phyloP scores from a whole-genome alignment of 64 coral and sea anemone genomes.

The Dendronephthya gigantea region DNA sequence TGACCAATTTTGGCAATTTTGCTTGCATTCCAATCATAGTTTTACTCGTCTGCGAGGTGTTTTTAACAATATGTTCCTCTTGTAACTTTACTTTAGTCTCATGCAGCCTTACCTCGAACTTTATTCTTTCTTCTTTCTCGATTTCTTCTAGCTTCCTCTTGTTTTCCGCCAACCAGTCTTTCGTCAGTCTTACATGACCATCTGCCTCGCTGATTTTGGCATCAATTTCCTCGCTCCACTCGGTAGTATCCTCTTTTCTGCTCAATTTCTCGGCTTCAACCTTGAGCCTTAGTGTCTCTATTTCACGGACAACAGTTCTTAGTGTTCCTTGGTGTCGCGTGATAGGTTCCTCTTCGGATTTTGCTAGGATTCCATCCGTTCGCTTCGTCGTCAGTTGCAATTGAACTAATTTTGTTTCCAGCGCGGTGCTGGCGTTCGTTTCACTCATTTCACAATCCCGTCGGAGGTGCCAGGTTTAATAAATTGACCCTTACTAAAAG shows the following conservation, averaged over 20 bases:
- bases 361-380: slow-evolving; percentile 9
- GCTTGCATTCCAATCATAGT: not conserved
- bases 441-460: not conserved
- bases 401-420: slow-evolving; percentile 22
- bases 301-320: not conserved
- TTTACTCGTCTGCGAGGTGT: not conserved
- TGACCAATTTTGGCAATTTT: not conserved
- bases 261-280: slow-evolving; percentile 22
- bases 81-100: not conserved
- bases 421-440: not conserved
- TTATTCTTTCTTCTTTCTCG: not conserved
- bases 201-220: not conserved
- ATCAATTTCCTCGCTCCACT: slow-evolving; percentile 23
- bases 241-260: not conserved
- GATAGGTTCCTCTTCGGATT: not conserved
- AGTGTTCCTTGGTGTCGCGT: not conserved
- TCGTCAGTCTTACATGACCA: not conserved
- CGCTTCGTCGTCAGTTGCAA: slow-evolving; percentile 1
- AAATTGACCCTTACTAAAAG: slow-evolving; percentile 3
- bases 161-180: not conserved
- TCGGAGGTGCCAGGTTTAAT: slow-evolving; percentile 14
- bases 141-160: not conserved
- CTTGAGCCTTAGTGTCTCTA: not conserved
- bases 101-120: not conserved
- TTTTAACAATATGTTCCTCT: not conserved